Evolutionary conservation across 2,888 invertebrate species (phyloP).

Genomic region (Erpobdella octoculata): DNA sequence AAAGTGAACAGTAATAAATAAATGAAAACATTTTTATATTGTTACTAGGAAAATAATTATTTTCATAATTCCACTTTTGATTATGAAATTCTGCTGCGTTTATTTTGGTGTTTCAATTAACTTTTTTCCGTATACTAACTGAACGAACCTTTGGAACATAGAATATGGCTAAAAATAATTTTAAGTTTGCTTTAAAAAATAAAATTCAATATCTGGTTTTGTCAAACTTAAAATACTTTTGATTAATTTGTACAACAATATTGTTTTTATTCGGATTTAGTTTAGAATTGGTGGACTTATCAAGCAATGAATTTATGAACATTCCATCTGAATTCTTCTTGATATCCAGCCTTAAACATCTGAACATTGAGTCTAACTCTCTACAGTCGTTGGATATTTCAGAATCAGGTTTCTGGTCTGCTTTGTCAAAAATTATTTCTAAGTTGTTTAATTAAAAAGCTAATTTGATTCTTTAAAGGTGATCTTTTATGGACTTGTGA

Average conservation of each 20-base stretch:
- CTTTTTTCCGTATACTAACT: too few relatives aligned
- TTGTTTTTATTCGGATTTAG: too few relatives aligned
- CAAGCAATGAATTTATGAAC: slow-evolving; percentile 11
- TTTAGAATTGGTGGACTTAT: slow-evolving; percentile 9
- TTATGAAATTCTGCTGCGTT: too few relatives aligned
- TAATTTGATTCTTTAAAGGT: background rate
- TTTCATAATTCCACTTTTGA: too few relatives aligned
- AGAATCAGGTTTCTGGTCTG: background rate
- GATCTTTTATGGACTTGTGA: background rate
- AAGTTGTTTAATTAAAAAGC: background rate
- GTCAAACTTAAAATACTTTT: too few relatives aligned
- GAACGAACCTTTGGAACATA: too few relatives aligned
- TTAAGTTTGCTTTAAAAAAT: background rate
- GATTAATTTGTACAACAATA: too few relatives aligned
- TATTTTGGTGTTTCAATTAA: too few relatives aligned
- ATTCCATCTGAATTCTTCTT: slow-evolving; percentile 9
- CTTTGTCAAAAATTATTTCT: slow-evolving; percentile 8
- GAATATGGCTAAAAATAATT: too few relatives aligned
- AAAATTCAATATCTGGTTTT: background rate
- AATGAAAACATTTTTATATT: too few relatives aligned
- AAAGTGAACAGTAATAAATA: too few relatives aligned
- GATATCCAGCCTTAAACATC: background rate
- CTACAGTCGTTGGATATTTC: background rate
- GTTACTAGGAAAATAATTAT: too few relatives aligned
- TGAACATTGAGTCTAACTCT: background rate